A percentile compares a stretch with the other conserved stretches of the same genome.
These are phyloP conservation scores for Brachionus sp. DNA, from an alignment of 1,140 invertebrate genomes.

Conservation along the genomic window DNA sequence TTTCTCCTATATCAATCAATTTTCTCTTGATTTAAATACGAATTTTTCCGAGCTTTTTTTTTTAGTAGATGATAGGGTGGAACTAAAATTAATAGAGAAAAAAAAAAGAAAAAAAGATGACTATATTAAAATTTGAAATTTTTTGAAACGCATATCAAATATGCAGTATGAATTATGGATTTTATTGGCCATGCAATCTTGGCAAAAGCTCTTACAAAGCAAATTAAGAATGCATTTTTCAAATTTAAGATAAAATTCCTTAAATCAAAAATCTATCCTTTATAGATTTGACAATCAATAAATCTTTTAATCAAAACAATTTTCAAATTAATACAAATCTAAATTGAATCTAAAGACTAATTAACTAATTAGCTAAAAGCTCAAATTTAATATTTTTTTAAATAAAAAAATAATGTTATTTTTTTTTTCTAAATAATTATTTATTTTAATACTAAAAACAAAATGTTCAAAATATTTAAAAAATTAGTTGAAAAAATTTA, in stretches of 20 bases:
- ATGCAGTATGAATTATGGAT: not conserved
- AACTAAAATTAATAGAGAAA: not conserved
- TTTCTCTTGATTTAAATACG: not conserved
- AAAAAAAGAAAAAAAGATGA: not conserved
- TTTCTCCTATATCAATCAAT: not conserved
- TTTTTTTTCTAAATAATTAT: too few relatives aligned
- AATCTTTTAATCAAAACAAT: not conserved
- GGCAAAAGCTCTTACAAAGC: not conserved
- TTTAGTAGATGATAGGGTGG: not conserved
- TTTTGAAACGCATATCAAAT: not conserved
- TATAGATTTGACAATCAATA: not conserved
- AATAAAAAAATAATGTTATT: too few relatives aligned
- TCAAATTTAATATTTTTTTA: too few relatives aligned
- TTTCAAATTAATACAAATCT: not conserved
- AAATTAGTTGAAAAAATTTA: not conserved
- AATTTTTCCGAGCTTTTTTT: not conserved
- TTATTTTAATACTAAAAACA: too few relatives aligned
- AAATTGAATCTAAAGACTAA: not conserved
- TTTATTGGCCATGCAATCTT: not conserved
- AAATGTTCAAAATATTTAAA: not conserved
- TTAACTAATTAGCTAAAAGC: not conserved
- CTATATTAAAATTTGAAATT: not conserved
- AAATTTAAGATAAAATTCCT: not conserved
- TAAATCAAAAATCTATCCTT: not conserved
- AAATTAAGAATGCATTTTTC: slow-evolving; percentile 3